Conservation (phyloP, 2,113 vertebrate genomes). For the Holacanthus passer region DNA sequence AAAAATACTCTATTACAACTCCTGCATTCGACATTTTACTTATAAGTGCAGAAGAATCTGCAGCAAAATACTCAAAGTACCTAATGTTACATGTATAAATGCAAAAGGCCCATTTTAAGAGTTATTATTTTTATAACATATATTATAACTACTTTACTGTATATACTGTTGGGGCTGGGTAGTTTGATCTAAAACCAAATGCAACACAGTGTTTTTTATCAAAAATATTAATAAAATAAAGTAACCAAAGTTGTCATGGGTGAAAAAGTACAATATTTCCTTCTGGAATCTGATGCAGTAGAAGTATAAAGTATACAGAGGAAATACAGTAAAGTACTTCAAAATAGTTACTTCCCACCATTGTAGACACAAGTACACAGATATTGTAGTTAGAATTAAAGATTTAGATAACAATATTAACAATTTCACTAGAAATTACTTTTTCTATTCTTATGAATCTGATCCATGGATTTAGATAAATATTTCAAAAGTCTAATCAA, state of each 20-base stretch:
- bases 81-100: background rate
- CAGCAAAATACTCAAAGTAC: background rate
- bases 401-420: no score
- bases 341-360: background rate
- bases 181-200: background rate
- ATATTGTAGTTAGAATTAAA: background rate
- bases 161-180: background rate
- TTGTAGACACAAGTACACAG: background rate
- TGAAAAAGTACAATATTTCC: background rate
- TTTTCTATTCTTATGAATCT: no score
- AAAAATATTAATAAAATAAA: background rate
- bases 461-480: no score
- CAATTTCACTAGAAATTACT: no score
- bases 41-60: background rate
- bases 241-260: background rate
- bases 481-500: no score
- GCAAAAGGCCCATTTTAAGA: background rate
- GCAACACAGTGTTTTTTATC: background rate
- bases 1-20: background rate
- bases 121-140: background rate
- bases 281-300: background rate
- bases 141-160: background rate
- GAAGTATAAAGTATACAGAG: background rate
- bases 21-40: background rate
- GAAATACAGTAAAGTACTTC: background rate